Evolutionary conservation across 2,113 vertebrate genomes (phyloP).

Genomic region (Dascyllus trimaculatus): DNA sequence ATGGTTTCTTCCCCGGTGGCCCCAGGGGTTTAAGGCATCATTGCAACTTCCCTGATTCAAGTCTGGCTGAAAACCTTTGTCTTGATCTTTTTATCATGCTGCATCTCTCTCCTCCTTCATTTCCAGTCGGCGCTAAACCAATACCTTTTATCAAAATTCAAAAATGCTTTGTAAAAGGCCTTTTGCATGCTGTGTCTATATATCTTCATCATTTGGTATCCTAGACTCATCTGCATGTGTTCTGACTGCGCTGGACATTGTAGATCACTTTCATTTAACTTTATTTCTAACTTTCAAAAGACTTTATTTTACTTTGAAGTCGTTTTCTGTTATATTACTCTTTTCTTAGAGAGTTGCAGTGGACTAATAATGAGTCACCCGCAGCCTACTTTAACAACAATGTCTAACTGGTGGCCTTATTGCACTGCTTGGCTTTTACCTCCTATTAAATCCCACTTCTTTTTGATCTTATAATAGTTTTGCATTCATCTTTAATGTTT

Average conservation of each 20-base stretch:
- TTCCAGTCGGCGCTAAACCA: not conserved
- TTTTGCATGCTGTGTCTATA: too few species aligned
- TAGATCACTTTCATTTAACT: not conserved
- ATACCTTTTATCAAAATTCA: not conserved
- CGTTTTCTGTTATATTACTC: not conserved
- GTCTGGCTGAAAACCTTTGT: not conserved
- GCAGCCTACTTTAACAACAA: slow-evolving; percentile 21
- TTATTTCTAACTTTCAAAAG: not conserved
- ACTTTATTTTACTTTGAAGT: not conserved
- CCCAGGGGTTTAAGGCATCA: not conserved
- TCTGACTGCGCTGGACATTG: too few species aligned
- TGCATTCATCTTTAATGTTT: not conserved
- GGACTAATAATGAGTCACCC: slow-evolving; percentile 23
- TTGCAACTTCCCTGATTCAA: not conserved
- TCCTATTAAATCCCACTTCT: slow-evolving; percentile 6
- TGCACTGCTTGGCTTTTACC: slow-evolving; percentile 22
- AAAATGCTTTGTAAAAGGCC: too few species aligned
- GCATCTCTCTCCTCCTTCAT: not conserved
- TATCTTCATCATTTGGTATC: not conserved
- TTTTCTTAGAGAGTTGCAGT: not conserved
- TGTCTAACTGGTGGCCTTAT: slow-evolving; percentile 5
- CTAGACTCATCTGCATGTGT: not conserved
- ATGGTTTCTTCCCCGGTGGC: not conserved
- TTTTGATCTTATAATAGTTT: not conserved
- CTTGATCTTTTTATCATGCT: not conserved